Evolutionary conservation across 2,797 vertebrate genomes (phyloP), one percentile per base, ranked within the genome.

Genomic region (Atherinosoma microstoma): DNA sequence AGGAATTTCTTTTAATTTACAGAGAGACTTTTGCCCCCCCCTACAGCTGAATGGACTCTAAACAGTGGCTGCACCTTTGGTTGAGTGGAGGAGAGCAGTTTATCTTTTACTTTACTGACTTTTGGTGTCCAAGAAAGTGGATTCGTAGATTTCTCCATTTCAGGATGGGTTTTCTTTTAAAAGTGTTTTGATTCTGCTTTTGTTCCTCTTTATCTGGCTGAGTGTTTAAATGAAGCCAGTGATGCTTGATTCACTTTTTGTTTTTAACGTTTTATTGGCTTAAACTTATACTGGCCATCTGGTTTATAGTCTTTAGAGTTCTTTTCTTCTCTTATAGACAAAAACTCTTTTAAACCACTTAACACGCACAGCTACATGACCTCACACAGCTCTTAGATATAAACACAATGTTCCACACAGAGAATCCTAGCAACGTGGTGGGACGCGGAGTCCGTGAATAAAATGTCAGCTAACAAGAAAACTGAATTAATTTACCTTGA

Each of bases 361-460:
- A 83, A 79, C 77, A 70, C 78, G 57, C 80, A 82, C 58, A 29
- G 65, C 79, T 75, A 78, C 85, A 85, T 83, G 82, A 77, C 84
- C 83, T 85, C 67, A 75, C 84, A 54, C 78, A 42, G 24, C 87
- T 88, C 84, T 84, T 56, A 58, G 80, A 83, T 84, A 77, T 87
- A 87, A 90, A 92, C 92, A 90, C 81, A 83, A 78, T 83, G 81
- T 71, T 69, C 71, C 78, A 76, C 79, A 82, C 79, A 83, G 45
- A 75, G 89, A 78, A 67, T 80, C 94, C 85, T 92, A 92, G 93
- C 93, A 93, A 94, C 93, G 24, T 66, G 73, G 79, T 51, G 35
- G 70, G 84, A 84, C 29, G 76, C 76, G 63, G 71, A 86, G 76
- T 0, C 58, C 64, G 76, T 74, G 81, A 86, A 90, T 84, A 84